A percentile compares a stretch with the other conserved stretches of the same genome.
These are phyloP conservation scores for Entomyzon cyanotis DNA, from an alignment of 2,113 vertebrate species.

Conservation along the genomic window DNA sequence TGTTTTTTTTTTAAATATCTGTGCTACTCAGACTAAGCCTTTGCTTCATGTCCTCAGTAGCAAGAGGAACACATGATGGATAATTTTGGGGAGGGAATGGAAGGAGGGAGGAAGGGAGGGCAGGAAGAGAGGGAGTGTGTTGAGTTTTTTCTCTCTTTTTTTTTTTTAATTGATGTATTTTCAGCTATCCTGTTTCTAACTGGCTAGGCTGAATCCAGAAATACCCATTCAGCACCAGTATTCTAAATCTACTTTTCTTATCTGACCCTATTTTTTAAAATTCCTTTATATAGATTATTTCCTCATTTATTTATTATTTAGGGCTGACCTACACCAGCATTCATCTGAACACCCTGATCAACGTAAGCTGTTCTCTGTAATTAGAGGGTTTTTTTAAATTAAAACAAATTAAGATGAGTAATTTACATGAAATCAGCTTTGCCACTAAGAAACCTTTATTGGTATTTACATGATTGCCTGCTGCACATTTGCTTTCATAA, in stretches of 20 bases:
- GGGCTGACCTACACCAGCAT: background rate
- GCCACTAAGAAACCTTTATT: slow-evolving; percentile 22
- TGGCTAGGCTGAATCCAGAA: background rate
- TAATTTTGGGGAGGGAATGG: background rate
- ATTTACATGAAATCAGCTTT: slow-evolving; percentile 43
- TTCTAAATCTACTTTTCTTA: background rate
- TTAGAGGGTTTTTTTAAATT: slow-evolving; percentile 35
- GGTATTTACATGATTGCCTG: slow-evolving; percentile 45
- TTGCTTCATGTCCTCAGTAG: background rate
- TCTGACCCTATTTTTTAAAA: background rate
- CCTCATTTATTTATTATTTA: background rate
- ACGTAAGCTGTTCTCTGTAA: background rate
- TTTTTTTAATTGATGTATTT: background rate
- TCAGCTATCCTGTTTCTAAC: background rate
- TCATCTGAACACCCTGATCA: background rate
- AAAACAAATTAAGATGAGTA: slow-evolving; percentile 31
- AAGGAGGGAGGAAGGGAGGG: background rate
- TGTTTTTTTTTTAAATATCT: background rate
- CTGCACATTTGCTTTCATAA: slow-evolving; percentile 16
- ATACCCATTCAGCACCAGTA: background rate
- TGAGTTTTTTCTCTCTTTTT: background rate
- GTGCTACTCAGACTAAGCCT: background rate
- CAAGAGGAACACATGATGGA: fast-evolving
- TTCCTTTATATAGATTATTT: background rate
- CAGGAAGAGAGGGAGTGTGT: background rate